Evolutionary conservation across 2,797 vertebrate genomes (phyloP).

Genomic region (Cirrhinus molitorella): DNA sequence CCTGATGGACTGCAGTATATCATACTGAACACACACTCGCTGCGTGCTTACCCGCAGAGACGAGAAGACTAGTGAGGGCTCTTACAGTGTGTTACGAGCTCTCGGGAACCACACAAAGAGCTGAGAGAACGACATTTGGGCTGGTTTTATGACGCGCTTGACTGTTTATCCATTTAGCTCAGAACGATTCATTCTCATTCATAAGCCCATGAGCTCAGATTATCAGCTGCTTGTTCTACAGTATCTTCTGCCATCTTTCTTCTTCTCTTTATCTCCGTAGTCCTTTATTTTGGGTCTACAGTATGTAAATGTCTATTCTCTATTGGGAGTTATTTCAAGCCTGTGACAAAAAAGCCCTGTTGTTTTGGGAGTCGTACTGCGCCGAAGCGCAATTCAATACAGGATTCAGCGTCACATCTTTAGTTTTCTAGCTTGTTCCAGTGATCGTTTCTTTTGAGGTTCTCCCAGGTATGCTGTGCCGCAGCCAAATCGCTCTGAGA

Average conservation of each 20-base stretch:
- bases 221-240: constrained; percentile 9
- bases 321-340: constrained; percentile 4
- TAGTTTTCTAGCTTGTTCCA: constrained; percentile 34
- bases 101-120: neutral
- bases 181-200: constrained; percentile 39
- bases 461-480: constrained; percentile 26
- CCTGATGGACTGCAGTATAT: constrained; percentile 29
- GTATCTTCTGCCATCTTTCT: neutral
- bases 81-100: neutral
- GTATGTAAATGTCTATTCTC: constrained; percentile 23
- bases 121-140: constrained; percentile 25
- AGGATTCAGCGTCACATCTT: constrained; percentile 4
- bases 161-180: constrained; percentile 29
- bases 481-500: constrained; percentile 5
- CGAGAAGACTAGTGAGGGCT: constrained; percentile 7
- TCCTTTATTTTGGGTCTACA: constrained; percentile 11
- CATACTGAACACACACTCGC: neutral
- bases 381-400: neutral
- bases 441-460: neutral
- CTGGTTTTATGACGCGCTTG: constrained; percentile 22
- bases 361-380: neutral
- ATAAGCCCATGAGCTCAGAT: constrained; percentile 15
- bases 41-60: neutral
- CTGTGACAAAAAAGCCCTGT: neutral
- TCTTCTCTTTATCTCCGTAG: neutral